Conservation (phyloP, 1,140 invertebrate genomes). For the Bombus ignitus region DNA sequence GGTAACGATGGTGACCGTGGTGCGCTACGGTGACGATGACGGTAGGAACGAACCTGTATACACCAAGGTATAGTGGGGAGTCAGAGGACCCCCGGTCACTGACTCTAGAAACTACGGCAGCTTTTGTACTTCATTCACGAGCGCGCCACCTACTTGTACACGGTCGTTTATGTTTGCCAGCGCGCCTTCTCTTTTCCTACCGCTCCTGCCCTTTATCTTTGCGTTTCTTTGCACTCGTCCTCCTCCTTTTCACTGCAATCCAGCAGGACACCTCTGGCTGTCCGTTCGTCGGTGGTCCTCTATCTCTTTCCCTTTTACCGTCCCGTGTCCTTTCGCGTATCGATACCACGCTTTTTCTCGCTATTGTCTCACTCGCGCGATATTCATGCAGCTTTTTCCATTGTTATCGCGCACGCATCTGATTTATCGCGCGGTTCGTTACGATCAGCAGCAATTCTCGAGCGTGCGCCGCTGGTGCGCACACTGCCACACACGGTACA, state of each 20-base stretch:
- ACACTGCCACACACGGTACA: slow-evolving; percentile 9
- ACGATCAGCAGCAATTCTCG: slow-evolving; percentile 27
- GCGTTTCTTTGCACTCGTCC: not conserved
- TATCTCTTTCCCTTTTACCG: not conserved
- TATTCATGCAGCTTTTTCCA: slow-evolving; percentile 31
- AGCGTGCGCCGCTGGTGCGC: slow-evolving; percentile 15
- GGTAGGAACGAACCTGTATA: slow-evolving; percentile 53
- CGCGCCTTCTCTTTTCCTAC: not conserved
- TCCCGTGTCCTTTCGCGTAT: not conserved
- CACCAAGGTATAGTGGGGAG: slow-evolving; percentile 30
- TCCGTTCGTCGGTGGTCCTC: not conserved
- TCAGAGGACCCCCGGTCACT: slow-evolving; percentile 65
- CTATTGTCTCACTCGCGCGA: not conserved
- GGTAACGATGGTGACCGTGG: slow-evolving; percentile 54
- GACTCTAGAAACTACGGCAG: slow-evolving; percentile 72
- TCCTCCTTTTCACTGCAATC: not conserved
- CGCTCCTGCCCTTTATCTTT: not conserved
- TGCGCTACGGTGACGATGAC: slow-evolving; percentile 31
- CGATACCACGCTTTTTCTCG: not conserved
- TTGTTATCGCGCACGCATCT: slow-evolving; percentile 52
- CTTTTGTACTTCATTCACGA: slow-evolving; percentile 72
- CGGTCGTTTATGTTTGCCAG: slow-evolving; percentile 36
- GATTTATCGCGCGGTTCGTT: slow-evolving; percentile 53
- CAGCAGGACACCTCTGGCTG: not conserved
- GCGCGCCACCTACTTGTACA: slow-evolving; percentile 67